Conservation (phyloP, 2,888 invertebrate genomes). For the Elegia similella region DNA sequence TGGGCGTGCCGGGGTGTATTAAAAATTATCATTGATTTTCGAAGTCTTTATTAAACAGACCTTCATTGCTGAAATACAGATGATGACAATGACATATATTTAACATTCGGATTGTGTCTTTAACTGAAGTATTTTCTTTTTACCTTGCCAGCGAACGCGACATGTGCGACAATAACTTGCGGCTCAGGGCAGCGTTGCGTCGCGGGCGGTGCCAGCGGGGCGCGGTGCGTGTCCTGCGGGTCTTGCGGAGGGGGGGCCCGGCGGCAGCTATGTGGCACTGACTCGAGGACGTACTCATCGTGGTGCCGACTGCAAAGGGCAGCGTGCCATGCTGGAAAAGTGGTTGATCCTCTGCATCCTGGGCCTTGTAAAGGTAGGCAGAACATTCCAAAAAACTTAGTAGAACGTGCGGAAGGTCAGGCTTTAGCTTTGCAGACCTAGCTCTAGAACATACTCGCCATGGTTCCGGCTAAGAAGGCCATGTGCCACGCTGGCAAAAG, state of each 20-base stretch:
- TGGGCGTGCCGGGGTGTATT: no score
- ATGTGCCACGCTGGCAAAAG: no score
- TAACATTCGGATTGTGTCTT: no score
- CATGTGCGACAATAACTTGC: conserved; percentile 61
- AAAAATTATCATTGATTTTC: no score
- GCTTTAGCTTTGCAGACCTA: background rate
- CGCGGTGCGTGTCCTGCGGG: conserved; percentile 66
- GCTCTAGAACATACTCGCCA: background rate
- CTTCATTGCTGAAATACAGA: no score
- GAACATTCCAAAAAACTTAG: background rate
- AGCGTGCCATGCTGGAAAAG: conserved; percentile 86
- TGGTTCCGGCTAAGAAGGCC: background rate
- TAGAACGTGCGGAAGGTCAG: no score
- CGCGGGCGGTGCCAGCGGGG: conserved; percentile 64
- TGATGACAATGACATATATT: no score
- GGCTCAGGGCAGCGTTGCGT: conserved; percentile 66
- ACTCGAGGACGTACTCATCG: conserved; percentile 87
- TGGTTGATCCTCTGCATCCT: conserved; percentile 87
- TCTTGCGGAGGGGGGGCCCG: conserved; percentile 58
- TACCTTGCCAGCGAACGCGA: conserved; percentile 60
- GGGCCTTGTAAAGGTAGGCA: conserved; percentile 82
- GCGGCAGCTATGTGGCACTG: conserved; percentile 85
- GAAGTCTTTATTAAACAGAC: no score
- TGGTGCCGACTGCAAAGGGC: conserved; percentile 92
- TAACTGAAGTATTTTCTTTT: no score